phyloP scores from a whole-genome alignment of 2,888 invertebrate genomes.

The Nemapogon koenigi region DNA sequence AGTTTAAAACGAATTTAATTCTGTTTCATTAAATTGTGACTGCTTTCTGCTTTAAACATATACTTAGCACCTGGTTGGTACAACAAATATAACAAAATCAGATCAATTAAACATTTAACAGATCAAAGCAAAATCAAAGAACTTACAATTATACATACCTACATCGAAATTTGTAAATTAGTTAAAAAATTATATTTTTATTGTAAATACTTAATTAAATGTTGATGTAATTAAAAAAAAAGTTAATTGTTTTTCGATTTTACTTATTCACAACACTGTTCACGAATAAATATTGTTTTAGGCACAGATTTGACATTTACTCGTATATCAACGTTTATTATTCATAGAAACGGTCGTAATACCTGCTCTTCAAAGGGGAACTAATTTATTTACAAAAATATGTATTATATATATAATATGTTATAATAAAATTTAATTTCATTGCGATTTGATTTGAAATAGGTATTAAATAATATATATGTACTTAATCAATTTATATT shows the following conservation, averaged over 20 bases:
- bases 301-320: too few relatives aligned
- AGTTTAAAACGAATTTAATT: neutral
- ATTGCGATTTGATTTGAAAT: too few relatives aligned
- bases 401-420: too few relatives aligned
- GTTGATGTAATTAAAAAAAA: slow-evolving; percentile 20
- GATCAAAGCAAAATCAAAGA: slow-evolving; percentile 63
- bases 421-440: too few relatives aligned
- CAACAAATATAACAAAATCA: slow-evolving; percentile 32
- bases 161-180: slow-evolving; percentile 44
- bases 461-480: too few relatives aligned
- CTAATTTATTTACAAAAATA: too few relatives aligned
- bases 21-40: neutral
- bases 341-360: too few relatives aligned
- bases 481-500: too few relatives aligned
- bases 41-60: neutral
- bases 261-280: slow-evolving; percentile 42
- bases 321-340: too few relatives aligned
- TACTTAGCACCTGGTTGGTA: neutral
- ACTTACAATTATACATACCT: slow-evolving; percentile 34
- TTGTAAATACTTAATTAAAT: slow-evolving; percentile 48
- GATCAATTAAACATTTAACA: slow-evolving; percentile 51
- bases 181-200: slow-evolving; percentile 44
- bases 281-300: too few relatives aligned
- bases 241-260: slow-evolving; percentile 27
- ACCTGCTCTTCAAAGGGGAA: too few relatives aligned